Evolutionary conservation across 53 echinoderm and acorn worm species (phyloP), one percentile per base, ranked within the genome.

Genomic region (Apostichopus leukothele): DNA sequence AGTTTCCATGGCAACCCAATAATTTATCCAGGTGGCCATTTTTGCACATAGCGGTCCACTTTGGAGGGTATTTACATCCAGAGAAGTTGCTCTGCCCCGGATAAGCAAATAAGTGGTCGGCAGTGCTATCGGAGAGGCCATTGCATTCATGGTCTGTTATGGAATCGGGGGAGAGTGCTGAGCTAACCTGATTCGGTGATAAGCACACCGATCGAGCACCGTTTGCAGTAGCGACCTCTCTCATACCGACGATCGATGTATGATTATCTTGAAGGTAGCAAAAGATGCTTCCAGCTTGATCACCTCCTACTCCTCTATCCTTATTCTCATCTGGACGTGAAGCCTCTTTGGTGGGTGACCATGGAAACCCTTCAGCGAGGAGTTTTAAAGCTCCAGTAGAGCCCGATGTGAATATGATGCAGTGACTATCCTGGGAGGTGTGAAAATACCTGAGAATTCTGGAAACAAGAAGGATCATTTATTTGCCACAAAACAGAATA

Each of bases 81-180:
- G 95, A 95, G 88, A 93, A 97, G 73, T 97, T 97, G 22, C 93
- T 96, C 88, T 97, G 97, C 8, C 90, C 95, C 18, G 97, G 95
- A 50, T 90, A 95, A 14, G 92, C 95, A 86, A 97, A 94, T 12
- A 97, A 90, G 66, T 85, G 84, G 22, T 68, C 22, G 20, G 93
- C 60, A 39, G 2, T 39, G 4, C 13, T 5, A 13, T 66, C 18
- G 81, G 5, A 16, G 23, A 81, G 5, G 55, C 81, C 81, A 81
- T 81, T 81, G 81, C 81, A 81, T 23, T 81, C 6, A 22, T 21
- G 9, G 9, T n/a, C 9, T 81, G 81, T 57, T 53, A 54, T 54
- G 9, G 19, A 23, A 22, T 20, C 16, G 1, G n/a, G 39, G 7
- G 52, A 51, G 18, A 79, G 53, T 51, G 10, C 51, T 9, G 79